Base-by-base conservation (phyloP, 2,888 invertebrate genomes). In the Himalopsyche anomala region DNA sequence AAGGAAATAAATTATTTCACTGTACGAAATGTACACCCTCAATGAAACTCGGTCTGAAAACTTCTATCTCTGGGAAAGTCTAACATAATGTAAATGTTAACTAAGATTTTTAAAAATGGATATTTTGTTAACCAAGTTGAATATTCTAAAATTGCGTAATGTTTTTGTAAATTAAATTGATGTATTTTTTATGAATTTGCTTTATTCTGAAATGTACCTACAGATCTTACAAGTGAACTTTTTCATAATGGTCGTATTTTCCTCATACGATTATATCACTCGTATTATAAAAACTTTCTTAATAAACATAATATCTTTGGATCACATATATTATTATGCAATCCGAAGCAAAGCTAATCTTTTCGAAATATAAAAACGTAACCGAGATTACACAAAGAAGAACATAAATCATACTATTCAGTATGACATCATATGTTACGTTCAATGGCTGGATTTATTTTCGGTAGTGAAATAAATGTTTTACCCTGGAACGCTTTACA, bases 371-470 rank as follows among this genome's bases (percentile, higher is more conserved):
- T 56, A 17, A 56, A 56, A 56, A 56, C 3, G 56, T 56, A 56
- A 19, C 56, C 17, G n/a, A 19, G n/a, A n/a, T 19, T n/a, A 56
- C 17, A 56, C 56, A 56, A 56, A 56, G 17, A 17, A 2, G 9
- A 56, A 6, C 56, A 56, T 56, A n/a, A 56, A 56, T 56, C 56
- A 56, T 9, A 17, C 17, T 17, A 56, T n/a, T 17, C n/a, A 11
- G 56, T 56, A 56, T 56, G 56, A 56, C 17, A 56, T 56, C 56
- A 19, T 56, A 56, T 56, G 17, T 56, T n/a, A 17, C 56, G 56
- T 56, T 56, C 56, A 56, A 56, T 56, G 3, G n/a, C 8, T 56
- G 56, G n/a, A 56, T 17, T 56, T 56, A 4, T 56, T n/a, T 45
- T 45, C 9, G 9, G 45, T 9, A 11, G 45, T 45, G 45, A 45